phyloP scores from a whole-genome alignment of 2,888 invertebrate genomes.

The Brachyptera risi region DNA sequence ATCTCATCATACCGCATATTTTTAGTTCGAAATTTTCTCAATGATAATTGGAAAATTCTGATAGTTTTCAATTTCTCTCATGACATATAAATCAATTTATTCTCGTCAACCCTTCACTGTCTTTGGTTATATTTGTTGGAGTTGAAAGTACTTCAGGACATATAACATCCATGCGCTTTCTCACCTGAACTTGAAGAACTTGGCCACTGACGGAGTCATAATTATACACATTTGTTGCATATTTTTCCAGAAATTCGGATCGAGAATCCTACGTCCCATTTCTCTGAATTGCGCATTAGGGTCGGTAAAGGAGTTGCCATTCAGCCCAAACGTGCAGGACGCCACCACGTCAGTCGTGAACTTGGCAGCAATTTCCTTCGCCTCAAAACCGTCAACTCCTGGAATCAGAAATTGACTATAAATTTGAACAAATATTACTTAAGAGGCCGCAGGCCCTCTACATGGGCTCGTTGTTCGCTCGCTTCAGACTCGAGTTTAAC shows the following conservation, averaged over 20 bases:
- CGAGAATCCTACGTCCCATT: conserved; percentile 27
- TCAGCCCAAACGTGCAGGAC: conserved; percentile 29
- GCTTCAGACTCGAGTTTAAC: too few relatives aligned
- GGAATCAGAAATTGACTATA: not conserved
- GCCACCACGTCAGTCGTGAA: conserved; percentile 32
- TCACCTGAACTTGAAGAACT: conserved; percentile 18
- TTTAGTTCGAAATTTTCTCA: too few relatives aligned
- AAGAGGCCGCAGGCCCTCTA: too few relatives aligned
- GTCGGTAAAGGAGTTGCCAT: conserved; percentile 31
- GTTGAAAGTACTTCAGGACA: too few relatives aligned
- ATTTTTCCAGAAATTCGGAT: conserved; percentile 24
- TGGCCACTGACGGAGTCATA: conserved; percentile 12
- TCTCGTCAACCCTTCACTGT: not conserved
- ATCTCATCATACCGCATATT: too few relatives aligned
- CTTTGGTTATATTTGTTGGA: too few relatives aligned
- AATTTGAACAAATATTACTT: too few relatives aligned
- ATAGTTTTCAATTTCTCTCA: not conserved
- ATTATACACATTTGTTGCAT: conserved; percentile 3
- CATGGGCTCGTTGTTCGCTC: too few relatives aligned
- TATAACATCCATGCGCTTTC: too few relatives aligned
- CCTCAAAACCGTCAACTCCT: conserved; percentile 13
- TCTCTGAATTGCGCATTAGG: conserved; percentile 31
- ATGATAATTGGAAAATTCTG: too few relatives aligned
- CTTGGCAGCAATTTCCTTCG: conserved; percentile 25
- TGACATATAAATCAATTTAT: too few relatives aligned